Percentiles rank a stretch among this genome's conserved stretches.
These are phyloP conservation scores for Polydrusus pterygomalis DNA, from an alignment of 2,888 invertebrate genomes.

Conservation along the genomic window DNA sequence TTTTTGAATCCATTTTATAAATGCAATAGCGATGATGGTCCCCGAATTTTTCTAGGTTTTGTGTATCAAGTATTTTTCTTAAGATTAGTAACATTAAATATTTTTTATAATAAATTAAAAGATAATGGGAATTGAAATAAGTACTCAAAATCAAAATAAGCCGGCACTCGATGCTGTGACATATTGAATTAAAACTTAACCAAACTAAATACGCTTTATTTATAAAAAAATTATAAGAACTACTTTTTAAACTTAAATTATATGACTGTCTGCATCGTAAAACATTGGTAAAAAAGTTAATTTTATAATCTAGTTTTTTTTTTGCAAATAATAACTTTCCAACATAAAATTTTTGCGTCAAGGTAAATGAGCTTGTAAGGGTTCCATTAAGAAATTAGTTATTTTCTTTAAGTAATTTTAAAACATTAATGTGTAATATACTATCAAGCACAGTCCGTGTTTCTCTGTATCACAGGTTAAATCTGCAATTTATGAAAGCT, in stretches of 20 bases:
- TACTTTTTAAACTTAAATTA: too few relatives aligned
- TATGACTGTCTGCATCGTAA: too few relatives aligned
- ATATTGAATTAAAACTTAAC: too few relatives aligned
- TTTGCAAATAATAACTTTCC: too few relatives aligned
- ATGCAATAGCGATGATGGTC: too few relatives aligned
- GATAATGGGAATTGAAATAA: too few relatives aligned
- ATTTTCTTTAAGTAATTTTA: neutral
- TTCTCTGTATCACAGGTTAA: slow-evolving; percentile 73
- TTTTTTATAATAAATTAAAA: neutral
- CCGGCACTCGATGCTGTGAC: too few relatives aligned
- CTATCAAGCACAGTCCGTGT: slow-evolving; percentile 71
- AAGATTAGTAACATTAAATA: neutral
- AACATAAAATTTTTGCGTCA: too few relatives aligned
- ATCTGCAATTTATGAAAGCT: slow-evolving; percentile 65
- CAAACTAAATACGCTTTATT: too few relatives aligned
- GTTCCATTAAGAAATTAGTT: neutral
- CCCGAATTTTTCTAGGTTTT: neutral
- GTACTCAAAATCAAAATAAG: too few relatives aligned
- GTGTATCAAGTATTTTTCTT: slow-evolving; percentile 10
- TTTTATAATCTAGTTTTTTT: neutral
- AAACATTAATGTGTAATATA: slow-evolving; percentile 51
- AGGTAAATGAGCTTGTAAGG: neutral
- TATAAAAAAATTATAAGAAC: too few relatives aligned
- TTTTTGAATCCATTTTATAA: too few relatives aligned
- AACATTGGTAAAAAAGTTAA: neutral